Base-by-base conservation (phyloP, 2,113 vertebrate species). In the Perca schrenkii region DNA sequence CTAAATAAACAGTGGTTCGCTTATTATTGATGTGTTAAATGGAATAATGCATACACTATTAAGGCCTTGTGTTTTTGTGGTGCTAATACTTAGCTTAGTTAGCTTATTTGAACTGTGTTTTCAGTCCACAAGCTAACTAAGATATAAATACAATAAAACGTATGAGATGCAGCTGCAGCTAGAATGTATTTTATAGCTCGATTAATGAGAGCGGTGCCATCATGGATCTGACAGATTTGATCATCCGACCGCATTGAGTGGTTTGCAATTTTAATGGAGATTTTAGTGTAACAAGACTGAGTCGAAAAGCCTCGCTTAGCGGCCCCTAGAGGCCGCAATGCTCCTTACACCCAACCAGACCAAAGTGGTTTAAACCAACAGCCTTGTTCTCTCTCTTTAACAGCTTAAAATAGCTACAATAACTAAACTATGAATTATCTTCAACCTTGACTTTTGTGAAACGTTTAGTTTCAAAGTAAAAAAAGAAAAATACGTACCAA, bases 221-320 rank as follows among this genome's bases (percentile, higher is more conserved):
- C 40, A 60, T 49, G 70, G 22, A 2, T 68, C 69, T 61, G 81
- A 80, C 82, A 84, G 73, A 70, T 83, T 74, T 85, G 79, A 84
- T 88, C 83, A 90, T 80, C 80, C 67, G 61, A 86, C 64, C 17
- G 0, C 85, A 52, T 54, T 83, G 82, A 90, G 82, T 86, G 65
- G 81, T 84, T 90, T 93, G 83, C 66, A 86, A 85, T 74, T 91
- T 89, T 92, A 91, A 94, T 91, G 76, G 21, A 31, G 76, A 75
- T 56, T 80, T 34, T 49, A 52, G 28, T 81, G 40, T 83, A 81
- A 87, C 74, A 84, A 61, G 15, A 22, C 49, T 1, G 25, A 64
- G 52, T 53, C 47, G 80, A 52, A 89, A 92, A 86, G 71, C 80
- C 53, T 43, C 64, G 53, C 17, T 53, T 57, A 52, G 87, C 50